Evolutionary conservation across 2,113 vertebrate genomes (phyloP).

Genomic region (Myxocyprinus asiaticus): DNA sequence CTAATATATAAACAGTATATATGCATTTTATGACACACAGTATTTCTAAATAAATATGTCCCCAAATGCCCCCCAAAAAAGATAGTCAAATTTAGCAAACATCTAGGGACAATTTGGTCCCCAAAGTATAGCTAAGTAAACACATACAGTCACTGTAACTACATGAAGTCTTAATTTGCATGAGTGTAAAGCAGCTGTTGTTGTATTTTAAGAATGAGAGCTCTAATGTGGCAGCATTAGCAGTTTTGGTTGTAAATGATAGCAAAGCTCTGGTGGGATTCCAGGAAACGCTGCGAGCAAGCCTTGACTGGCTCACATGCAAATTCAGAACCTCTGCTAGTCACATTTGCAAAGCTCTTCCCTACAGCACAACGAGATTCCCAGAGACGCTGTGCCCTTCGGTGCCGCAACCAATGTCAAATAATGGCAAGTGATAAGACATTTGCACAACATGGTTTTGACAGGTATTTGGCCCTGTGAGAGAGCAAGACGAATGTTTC

Average conservation of each 20-base stretch:
- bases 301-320: conserved; percentile 34
- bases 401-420: neutral
- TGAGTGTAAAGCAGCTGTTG: conserved; percentile 9
- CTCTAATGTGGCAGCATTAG: conserved; percentile 23
- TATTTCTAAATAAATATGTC: too few relatives aligned
- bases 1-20: too few relatives aligned
- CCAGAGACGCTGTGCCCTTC: neutral
- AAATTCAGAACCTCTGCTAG: conserved; percentile 11
- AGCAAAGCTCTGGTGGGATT: conserved; percentile 8
- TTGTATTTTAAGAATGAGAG: conserved; percentile 8
- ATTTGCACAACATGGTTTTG: neutral
- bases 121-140: too few relatives aligned
- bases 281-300: conserved; percentile 19
- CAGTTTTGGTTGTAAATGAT: conserved; percentile 35
- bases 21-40: too few relatives aligned
- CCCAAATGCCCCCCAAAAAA: too few relatives aligned
- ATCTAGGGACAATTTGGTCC: too few relatives aligned
- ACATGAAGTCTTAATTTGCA: neutral
- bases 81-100: too few relatives aligned
- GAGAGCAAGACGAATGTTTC: conserved; percentile 15
- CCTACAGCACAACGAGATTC: too few relatives aligned
- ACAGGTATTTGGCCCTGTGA: conserved; percentile 10
- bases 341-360: too few relatives aligned
- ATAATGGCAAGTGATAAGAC: neutral
- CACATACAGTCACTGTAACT: neutral